These are phyloP conservation scores for Phyllotis vaccarum DNA, from an alignment of 2,797 vertebrate species.

Conservation along the genomic window DNA sequence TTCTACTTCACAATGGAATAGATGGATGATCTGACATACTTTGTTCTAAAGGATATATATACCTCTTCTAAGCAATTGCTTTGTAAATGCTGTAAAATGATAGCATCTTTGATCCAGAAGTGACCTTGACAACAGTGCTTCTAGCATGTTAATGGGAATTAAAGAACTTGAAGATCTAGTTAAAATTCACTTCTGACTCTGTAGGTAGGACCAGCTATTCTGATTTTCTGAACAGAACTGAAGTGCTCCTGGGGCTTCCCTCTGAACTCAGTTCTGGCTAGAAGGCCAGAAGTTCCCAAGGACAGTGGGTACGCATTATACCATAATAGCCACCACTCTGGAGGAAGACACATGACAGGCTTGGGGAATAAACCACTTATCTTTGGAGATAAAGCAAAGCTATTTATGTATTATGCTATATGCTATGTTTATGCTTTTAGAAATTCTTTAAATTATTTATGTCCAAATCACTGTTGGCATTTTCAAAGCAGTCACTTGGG, in stretches of 20 bases:
- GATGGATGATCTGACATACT: neutral
- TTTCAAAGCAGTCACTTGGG: neutral
- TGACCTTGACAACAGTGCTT: neutral
- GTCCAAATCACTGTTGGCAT: constrained; percentile 9
- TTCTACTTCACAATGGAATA: neutral
- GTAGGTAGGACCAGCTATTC: neutral
- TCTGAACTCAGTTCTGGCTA: neutral
- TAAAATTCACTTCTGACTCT: constrained; percentile 53
- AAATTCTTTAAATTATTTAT: neutral
- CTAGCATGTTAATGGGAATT: constrained; percentile 17
- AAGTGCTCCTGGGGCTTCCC: neutral
- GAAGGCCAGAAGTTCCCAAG: neutral
- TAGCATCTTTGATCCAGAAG: constrained; percentile 40
- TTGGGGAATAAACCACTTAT: neutral
- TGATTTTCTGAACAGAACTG: neutral
- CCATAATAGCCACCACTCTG: neutral
- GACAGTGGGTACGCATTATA: neutral
- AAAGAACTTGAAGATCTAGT: neutral
- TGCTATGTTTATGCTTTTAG: neutral
- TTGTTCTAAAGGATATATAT: neutral
- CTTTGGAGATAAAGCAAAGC: constrained; percentile 49
- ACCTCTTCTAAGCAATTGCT: constrained; percentile 18
- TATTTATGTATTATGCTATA: neutral
- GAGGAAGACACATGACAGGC: neutral
- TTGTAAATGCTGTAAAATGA: constrained; percentile 41